Evolutionary conservation across 2,797 vertebrate genomes (phyloP).

Genomic region (Anableps anableps): DNA sequence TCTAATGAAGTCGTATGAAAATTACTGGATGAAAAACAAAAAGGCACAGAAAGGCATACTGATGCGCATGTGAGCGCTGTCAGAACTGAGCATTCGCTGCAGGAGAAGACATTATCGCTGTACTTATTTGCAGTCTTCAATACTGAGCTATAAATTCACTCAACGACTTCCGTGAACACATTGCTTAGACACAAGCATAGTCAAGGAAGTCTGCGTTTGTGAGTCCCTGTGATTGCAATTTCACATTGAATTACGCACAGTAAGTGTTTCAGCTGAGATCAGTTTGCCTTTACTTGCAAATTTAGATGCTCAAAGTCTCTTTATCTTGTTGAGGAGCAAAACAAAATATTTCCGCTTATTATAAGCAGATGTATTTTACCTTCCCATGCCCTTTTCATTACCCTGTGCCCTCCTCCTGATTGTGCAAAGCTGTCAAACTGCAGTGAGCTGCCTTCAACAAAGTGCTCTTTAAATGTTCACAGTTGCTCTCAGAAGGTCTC

Average conservation of each 20-base stretch:
- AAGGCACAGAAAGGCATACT: constrained; percentile 3
- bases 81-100: neutral
- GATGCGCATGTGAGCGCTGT: neutral
- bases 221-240: constrained; percentile 47
- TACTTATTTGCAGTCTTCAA: constrained; percentile 9
- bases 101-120: constrained; percentile 7
- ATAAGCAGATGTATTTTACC: constrained; percentile 20
- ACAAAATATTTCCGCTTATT: constrained; percentile 16
- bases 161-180: constrained; percentile 8
- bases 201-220: constrained; percentile 26
- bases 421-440: constrained; percentile 28
- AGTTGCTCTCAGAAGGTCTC: constrained; percentile 45
- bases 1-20: constrained; percentile 30
- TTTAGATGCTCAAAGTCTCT: constrained; percentile 27
- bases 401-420: constrained; percentile 6
- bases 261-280: constrained; percentile 47
- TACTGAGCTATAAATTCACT: constrained; percentile 34
- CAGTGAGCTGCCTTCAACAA: constrained; percentile 18
- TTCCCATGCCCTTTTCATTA: constrained; percentile 19
- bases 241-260: constrained; percentile 69
- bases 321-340: constrained; percentile 24
- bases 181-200: constrained; percentile 14
- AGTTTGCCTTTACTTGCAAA: constrained; percentile 55
- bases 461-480: constrained; percentile 45
- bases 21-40: constrained; percentile 36